phyloP scores from a whole-genome alignment of 1,140 invertebrate genomes.

The Pseudomyrmex pallidus region DNA sequence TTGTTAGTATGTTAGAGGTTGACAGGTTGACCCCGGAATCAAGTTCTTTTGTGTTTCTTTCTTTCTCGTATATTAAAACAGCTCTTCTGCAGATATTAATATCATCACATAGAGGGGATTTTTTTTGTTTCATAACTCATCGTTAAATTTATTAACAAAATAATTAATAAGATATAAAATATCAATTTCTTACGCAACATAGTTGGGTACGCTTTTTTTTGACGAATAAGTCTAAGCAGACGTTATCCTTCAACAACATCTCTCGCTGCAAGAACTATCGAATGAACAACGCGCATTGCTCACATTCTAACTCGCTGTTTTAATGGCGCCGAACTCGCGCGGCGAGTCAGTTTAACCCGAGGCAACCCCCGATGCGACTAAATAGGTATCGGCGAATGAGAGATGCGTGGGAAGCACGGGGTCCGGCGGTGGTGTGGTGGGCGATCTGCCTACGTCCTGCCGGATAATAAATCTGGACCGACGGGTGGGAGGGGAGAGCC shows the following conservation, averaged over 20 bases:
- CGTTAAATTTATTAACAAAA: background rate
- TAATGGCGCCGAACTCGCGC: conserved; percentile 56
- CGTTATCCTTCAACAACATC: background rate
- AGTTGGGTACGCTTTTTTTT: too few species aligned
- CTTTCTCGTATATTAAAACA: background rate
- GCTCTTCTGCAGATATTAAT: background rate
- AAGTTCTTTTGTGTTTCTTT: background rate
- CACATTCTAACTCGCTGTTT: conserved; percentile 48
- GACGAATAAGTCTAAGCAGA: background rate
- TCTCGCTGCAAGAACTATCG: conserved; percentile 1
- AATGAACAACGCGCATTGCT: conserved; percentile 37
- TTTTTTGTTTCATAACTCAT: background rate
- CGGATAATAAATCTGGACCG: conserved; percentile 81
- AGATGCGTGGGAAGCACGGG: conserved; percentile 79
- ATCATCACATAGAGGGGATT: background rate
- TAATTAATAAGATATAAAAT: too few species aligned
- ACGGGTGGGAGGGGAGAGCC: conserved; percentile 23
- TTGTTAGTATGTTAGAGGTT: background rate
- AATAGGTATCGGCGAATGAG: conserved; percentile 80
- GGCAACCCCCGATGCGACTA: conserved; percentile 74
- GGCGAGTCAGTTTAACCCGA: conserved; percentile 57
- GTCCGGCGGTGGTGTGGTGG: conserved; percentile 73
- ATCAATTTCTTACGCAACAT: too few species aligned
- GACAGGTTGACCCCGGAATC: conserved; percentile 4
- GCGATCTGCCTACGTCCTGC: conserved; percentile 80